A percentile compares a stretch with the other conserved stretches of the same genome.
Evolutionary conservation across 37 sponge, comb jelly and placozoan genomes (phyloP).

Genomic region (Spongia lamella): DNA sequence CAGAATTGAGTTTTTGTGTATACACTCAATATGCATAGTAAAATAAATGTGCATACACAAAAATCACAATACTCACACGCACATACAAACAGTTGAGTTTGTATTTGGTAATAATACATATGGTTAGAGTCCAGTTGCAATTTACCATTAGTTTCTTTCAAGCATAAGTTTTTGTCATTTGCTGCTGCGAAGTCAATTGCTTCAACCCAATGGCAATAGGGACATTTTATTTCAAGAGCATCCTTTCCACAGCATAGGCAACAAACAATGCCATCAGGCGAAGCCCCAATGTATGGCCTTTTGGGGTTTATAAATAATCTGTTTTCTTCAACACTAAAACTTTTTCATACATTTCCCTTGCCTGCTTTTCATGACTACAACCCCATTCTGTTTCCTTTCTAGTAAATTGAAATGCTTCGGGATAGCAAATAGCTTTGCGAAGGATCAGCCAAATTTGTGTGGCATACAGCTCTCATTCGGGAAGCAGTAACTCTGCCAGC

Average conservation of each 20-base stretch:
- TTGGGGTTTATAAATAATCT: conserved; percentile 37
- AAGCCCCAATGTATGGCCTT: conserved; percentile 48
- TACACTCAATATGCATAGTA: conserved; percentile 35
- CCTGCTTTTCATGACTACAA: conserved; percentile 3
- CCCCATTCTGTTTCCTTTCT: conserved; percentile 6
- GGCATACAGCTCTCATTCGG: neutral
- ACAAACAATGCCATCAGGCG: conserved; percentile 35
- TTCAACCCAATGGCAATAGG: neutral
- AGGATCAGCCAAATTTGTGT: too few relatives aligned
- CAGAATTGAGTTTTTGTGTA: conserved; percentile 27
- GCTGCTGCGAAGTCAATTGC: neutral
- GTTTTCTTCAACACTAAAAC: neutral
- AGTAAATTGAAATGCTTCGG: too few relatives aligned
- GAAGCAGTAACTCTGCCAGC: neutral
- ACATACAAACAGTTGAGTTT: conserved; percentile 40
- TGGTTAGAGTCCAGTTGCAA: neutral
- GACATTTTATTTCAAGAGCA: conserved; percentile 28
- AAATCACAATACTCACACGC: conserved; percentile 56
- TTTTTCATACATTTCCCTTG: neutral
- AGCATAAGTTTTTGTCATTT: conserved; percentile 11
- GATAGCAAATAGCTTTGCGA: too few relatives aligned
- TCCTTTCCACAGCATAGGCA: conserved; percentile 64
- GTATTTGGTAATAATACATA: conserved; percentile 46
- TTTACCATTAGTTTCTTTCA: neutral
- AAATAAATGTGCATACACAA: conserved; percentile 36